These are phyloP conservation scores for Smutsia temminckii DNA, from an alignment of 2,797 vertebrate genomes.

Conservation along the genomic window DNA sequence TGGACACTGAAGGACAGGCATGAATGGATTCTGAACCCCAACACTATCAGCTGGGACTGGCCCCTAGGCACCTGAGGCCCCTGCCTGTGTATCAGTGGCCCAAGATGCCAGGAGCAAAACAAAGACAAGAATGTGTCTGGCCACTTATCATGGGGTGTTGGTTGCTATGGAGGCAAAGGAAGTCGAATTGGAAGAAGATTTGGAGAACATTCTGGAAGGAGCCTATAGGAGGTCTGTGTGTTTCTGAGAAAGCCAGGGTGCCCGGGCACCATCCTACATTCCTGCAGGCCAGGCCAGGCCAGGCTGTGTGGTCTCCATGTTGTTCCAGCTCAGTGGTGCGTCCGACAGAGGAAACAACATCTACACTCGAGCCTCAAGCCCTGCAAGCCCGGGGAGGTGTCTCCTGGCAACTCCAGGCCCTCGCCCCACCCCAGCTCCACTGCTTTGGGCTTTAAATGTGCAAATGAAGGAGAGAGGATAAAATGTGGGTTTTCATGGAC, in stretches of 20 bases:
- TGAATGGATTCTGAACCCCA: rapidly evolving
- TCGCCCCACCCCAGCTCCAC: not conserved
- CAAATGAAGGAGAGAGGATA: not conserved
- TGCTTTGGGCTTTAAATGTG: not conserved
- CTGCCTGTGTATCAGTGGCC: rapidly evolving
- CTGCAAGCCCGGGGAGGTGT: not conserved
- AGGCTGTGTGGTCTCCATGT: rapidly evolving
- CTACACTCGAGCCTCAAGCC: not conserved
- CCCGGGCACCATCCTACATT: rapidly evolving
- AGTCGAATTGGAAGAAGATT: not conserved
- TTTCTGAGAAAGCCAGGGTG: not conserved
- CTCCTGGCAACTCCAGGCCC: conserved; percentile 6
- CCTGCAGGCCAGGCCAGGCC: not conserved
- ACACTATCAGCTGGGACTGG: rapidly evolving
- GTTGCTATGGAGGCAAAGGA: not conserved
- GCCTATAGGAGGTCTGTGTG: not conserved
- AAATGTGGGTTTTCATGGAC: not conserved
- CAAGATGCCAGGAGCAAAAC: not conserved
- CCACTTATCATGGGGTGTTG: not conserved
- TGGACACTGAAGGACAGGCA: too few species aligned
- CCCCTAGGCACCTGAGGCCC: not conserved
- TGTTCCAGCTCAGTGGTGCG: rapidly evolving
- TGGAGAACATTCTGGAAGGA: not conserved
- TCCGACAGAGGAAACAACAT: rapidly evolving
- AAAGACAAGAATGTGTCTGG: not conserved